A percentile compares a stretch with the other conserved stretches of the same genome.
phyloP scores from a whole-genome alignment of 2,888 invertebrate species.

The Ormyrus thymus region DNA sequence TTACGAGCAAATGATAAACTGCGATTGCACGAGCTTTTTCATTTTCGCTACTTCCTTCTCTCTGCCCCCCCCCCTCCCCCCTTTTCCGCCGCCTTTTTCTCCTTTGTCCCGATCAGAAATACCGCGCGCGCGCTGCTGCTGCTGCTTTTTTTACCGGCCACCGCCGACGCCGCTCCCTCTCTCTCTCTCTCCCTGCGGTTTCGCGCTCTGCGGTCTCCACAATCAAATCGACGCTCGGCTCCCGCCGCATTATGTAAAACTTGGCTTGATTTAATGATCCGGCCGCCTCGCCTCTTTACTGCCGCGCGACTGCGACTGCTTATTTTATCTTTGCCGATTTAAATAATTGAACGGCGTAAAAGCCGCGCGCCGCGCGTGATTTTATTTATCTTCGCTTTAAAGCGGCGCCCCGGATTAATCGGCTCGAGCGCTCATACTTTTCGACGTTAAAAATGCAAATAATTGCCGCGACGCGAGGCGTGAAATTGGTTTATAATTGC shows the following conservation, averaged over 20 bases:
- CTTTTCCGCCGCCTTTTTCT: not conserved
- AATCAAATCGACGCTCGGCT: conserved; percentile 1
- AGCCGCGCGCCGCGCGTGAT: too few species aligned
- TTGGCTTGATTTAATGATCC: conserved; percentile 29
- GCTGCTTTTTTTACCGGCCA: too few species aligned
- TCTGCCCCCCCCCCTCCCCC: not conserved
- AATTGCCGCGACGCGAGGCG: too few species aligned
- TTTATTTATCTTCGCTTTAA: too few species aligned
- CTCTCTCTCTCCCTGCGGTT: too few species aligned
- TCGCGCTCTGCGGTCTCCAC: not conserved
- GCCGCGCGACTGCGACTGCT: not conserved
- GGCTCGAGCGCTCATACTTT: too few species aligned
- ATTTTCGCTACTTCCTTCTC: not conserved
- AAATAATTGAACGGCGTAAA: conserved; percentile 10
- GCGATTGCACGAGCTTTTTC: not conserved
- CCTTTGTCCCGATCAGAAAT: too few species aligned
- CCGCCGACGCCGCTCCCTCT: too few species aligned
- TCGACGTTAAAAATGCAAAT: too few species aligned
- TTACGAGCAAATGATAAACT: conserved; percentile 37
- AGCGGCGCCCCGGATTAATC: too few species aligned
- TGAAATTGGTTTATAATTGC: too few species aligned
- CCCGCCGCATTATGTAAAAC: conserved; percentile 1
- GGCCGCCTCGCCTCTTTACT: conserved; percentile 1
- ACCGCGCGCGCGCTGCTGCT: too few species aligned
- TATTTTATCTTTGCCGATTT: conserved; percentile 11